phyloP scores from a whole-genome alignment of 2,888 invertebrate species.

The Heliconius ismenius region DNA sequence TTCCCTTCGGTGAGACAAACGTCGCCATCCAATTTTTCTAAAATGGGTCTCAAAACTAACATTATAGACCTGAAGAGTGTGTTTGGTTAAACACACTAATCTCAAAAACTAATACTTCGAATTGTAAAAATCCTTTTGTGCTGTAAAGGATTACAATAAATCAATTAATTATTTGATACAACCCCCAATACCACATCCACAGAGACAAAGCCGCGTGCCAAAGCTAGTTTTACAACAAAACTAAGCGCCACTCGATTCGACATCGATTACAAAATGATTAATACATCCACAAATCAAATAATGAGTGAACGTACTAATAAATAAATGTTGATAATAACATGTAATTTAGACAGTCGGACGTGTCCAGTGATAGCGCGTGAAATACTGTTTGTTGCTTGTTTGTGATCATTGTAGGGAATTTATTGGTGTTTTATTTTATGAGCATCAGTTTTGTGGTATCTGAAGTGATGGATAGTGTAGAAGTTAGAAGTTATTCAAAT shows the following conservation, averaged over 20 bases:
- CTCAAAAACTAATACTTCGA: too few relatives aligned
- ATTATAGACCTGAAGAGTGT: too few relatives aligned
- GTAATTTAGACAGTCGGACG: slow-evolving; percentile 39
- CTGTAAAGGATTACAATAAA: not conserved
- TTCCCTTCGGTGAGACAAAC: too few relatives aligned
- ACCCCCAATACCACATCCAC: not conserved
- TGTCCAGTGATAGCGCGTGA: slow-evolving; percentile 36
- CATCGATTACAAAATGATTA: not conserved
- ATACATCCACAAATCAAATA: slow-evolving; percentile 20
- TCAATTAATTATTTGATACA: not conserved
- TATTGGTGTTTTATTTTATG: slow-evolving; percentile 11
- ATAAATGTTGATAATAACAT: slow-evolving; percentile 32
- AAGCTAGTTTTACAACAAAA: not conserved
- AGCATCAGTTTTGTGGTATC: not conserved
- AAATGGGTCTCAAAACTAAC: too few relatives aligned
- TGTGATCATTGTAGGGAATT: not conserved
- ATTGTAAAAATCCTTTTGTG: too few relatives aligned
- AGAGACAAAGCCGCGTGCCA: not conserved
- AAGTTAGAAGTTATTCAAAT: too few relatives aligned
- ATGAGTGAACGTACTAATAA: slow-evolving; percentile 45
- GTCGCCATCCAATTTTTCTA: too few relatives aligned
- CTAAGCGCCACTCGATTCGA: slow-evolving; percentile 1
- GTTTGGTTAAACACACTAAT: too few relatives aligned
- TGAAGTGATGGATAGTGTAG: not conserved
- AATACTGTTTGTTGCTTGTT: slow-evolving; percentile 23